Evolutionary conservation across 1,140 invertebrate genomes (phyloP).

Genomic region (Drosophila tsacasi): DNA sequence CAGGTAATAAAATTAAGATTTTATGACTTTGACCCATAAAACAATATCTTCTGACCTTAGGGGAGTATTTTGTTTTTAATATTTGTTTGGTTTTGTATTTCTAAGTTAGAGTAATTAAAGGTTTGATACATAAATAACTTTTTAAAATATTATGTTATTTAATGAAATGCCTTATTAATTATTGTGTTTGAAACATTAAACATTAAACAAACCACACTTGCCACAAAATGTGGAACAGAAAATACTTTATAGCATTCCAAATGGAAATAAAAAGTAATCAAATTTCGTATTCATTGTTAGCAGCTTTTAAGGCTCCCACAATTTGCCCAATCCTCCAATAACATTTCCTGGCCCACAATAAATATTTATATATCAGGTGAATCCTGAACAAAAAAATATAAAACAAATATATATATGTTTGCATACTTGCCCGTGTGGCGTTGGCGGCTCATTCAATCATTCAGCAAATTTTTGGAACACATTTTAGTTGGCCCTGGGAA

Average conservation of each 20-base stretch:
- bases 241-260: background rate
- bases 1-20: conserved; percentile 4
- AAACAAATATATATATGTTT: conserved; percentile 2
- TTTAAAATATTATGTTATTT: background rate
- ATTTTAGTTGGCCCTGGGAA: conserved; percentile 19
- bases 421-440: conserved; percentile 11
- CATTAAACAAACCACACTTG: background rate
- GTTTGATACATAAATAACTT: too few species aligned
- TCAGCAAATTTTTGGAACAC: conserved; percentile 17
- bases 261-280: background rate
- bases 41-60: background rate
- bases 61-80: background rate
- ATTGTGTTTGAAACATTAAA: too few species aligned
- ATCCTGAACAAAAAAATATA: conserved; percentile 1
- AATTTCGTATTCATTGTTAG: conserved; percentile 3
- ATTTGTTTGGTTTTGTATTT: background rate
- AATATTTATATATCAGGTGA: conserved; percentile 23
- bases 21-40: background rate
- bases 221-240: background rate
- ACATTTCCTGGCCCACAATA: background rate
- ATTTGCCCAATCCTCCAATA: background rate
- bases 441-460: conserved; percentile 24
- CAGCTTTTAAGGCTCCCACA: conserved; percentile 8
- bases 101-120: background rate
- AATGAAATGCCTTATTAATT: too few species aligned